These are phyloP conservation scores for Notolepis coatsorum DNA, from an alignment of 2,797 vertebrate species.

Conservation along the genomic window DNA sequence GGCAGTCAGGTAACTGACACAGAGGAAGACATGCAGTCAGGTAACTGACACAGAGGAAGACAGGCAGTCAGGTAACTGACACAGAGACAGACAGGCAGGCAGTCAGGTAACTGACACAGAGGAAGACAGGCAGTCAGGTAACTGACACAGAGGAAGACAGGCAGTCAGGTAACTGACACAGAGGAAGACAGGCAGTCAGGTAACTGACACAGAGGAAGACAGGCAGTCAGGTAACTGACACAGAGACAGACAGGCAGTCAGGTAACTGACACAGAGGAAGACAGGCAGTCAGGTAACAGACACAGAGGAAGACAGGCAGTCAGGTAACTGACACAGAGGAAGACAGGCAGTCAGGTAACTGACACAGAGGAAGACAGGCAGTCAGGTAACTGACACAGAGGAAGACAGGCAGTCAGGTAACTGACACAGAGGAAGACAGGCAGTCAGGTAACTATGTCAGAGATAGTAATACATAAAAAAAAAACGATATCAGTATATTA, in stretches of 20 bases:
- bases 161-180: not conserved
- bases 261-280: slow-evolving; percentile 4
- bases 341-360: slow-evolving; percentile 12
- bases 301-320: slow-evolving; percentile 8
- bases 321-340: not conserved
- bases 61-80: slow-evolving; percentile 10
- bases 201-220: slow-evolving; percentile 9
- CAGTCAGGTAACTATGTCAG: not conserved
- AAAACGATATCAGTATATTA: no score
- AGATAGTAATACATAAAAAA: no score
- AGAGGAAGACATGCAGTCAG: no score
- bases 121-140: slow-evolving; percentile 13
- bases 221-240: slow-evolving; percentile 8
- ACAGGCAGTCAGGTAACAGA: slow-evolving; percentile 12
- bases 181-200: slow-evolving; percentile 1
- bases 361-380: slow-evolving; percentile 7
- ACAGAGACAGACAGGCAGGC: slow-evolving; percentile 7
- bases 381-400: not conserved
- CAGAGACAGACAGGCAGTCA: not conserved
- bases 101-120: not conserved
- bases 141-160: slow-evolving; percentile 7
- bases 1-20: not conserved
- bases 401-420: slow-evolving; percentile 13
- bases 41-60: not conserved
- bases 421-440: slow-evolving; percentile 6